phyloP scores from a whole-genome alignment of 2,888 invertebrate species.

The Cinara cedri region DNA sequence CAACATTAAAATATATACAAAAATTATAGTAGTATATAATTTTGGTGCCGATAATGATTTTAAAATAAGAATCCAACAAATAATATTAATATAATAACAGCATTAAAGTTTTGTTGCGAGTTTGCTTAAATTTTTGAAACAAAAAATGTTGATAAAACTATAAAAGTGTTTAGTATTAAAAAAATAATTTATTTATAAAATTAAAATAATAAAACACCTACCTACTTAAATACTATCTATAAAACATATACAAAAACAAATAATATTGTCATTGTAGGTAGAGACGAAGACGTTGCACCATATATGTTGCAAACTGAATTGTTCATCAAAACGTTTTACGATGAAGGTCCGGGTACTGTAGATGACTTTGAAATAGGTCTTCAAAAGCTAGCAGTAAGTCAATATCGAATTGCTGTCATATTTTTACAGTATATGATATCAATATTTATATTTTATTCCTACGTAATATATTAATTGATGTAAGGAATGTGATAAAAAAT shows the following conservation, averaged over 20 bases:
- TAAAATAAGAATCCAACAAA: too few relatives aligned
- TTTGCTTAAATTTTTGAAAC: too few relatives aligned
- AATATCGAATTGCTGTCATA: not conserved
- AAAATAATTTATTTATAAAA: too few relatives aligned
- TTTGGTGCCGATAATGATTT: too few relatives aligned
- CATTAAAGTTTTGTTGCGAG: too few relatives aligned
- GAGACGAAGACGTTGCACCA: conserved; percentile 72
- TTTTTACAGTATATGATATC: not conserved
- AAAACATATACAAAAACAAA: too few relatives aligned
- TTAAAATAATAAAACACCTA: too few relatives aligned
- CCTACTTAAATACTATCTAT: too few relatives aligned
- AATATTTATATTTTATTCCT: not conserved
- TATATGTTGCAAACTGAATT: conserved; percentile 69
- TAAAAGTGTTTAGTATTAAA: not conserved
- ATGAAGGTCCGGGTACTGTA: conserved; percentile 80
- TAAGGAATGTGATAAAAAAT: conserved; percentile 64
- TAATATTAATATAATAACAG: too few relatives aligned
- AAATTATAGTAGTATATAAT: too few relatives aligned
- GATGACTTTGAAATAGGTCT: conserved; percentile 78
- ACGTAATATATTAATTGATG: not conserved
- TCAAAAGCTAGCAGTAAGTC: conserved; percentile 71
- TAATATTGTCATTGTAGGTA: conserved; percentile 67
- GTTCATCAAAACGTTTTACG: conserved; percentile 77
- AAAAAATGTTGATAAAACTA: too few relatives aligned
- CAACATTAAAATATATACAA: too few relatives aligned